Percentiles rank a stretch among this genome's conserved stretches.
Evolutionary conservation across 2,888 invertebrate genomes (phyloP).

Genomic region (Lepidocyrtoides sp.): DNA sequence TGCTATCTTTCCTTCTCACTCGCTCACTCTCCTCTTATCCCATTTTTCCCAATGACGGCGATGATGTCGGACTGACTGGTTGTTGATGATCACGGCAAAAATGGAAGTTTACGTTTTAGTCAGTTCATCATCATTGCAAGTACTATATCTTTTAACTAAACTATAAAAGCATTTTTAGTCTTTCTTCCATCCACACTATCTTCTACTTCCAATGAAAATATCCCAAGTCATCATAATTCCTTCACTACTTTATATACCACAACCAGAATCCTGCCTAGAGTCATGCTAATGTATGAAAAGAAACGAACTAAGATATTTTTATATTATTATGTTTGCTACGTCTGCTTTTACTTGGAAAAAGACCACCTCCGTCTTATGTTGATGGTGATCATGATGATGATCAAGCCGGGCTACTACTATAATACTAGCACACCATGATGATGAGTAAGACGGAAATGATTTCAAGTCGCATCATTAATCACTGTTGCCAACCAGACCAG

Average conservation of each 20-base stretch:
- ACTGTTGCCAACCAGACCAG: constrained; percentile 79
- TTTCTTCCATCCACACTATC: neutral
- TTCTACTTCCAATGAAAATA: constrained; percentile 56
- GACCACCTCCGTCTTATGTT: neutral
- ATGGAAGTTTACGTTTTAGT: constrained; percentile 61
- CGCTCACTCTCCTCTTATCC: constrained; percentile 10
- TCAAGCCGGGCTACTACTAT: constrained; percentile 19
- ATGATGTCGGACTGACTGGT: constrained; percentile 6
- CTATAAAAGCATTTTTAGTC: constrained; percentile 37
- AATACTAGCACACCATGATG: constrained; percentile 71
- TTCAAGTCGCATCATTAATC: constrained; percentile 84
- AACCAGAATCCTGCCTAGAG: neutral
- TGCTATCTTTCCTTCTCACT: constrained; percentile 41
- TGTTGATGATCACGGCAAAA: constrained; percentile 63
- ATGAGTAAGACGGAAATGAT: constrained; percentile 82
- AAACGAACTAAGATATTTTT: constrained; percentile 22
- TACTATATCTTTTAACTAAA: constrained; percentile 16
- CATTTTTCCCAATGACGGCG: constrained; percentile 19
- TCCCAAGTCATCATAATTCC: constrained; percentile 69
- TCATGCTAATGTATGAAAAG: constrained; percentile 35
- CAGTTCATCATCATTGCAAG: constrained; percentile 50
- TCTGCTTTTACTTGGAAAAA: constrained; percentile 43
- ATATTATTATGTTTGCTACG: constrained; percentile 52
- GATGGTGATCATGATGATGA: constrained; percentile 34
- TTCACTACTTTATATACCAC: neutral